Base-by-base conservation (phyloP, 2,888 invertebrate genomes). In the Drosophila anomelani region DNA sequence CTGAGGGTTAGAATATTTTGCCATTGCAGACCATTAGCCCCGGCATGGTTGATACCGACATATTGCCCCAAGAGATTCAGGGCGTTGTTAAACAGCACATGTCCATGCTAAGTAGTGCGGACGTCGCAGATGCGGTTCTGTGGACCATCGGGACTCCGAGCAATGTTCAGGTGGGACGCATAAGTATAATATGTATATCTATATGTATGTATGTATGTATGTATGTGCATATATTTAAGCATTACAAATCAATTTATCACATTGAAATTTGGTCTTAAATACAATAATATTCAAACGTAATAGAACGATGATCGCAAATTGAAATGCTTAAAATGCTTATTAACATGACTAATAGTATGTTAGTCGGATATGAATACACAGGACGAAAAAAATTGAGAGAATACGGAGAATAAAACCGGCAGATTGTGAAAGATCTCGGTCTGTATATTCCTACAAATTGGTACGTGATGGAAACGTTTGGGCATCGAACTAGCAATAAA, bases 121-220 rank as follows among this genome's bases (percentile, higher is more conserved):
- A 92, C 80, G 86, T 92, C 0, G 91, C 92, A 7, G 88, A 92
- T 71, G 91, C 93, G 8, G 83, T 92, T 8, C 69, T 92, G 15
- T 92, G 91, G 87, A 81, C 89, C 6, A 81, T 92, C 44, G 80
- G 86, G 4, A 92, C 91, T 6, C 92, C 92, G 0, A 70, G 85
- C 10, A 91, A 91, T 71, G 91, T 92, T 3, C 92, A 92, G 80
- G 92, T 91, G 68, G 55, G 77, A 15, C 15, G 29, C 12, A 32
- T 17, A 32, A 29, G 29, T 29, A 8, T 4, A 29, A 9, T 26
- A 43, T 20, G 20, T 12, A 20, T 3, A 39, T 20, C 20, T n/a
- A n/a, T 36, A 23, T 23, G 23, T 23, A 20, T 20, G 20, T 20
- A 20, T 20, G 20, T 20, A 20, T 20, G 20, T 20, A 20, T 20